Base-by-base conservation (phyloP, 2,888 invertebrate species). In the Conops quadrifasciatus region DNA sequence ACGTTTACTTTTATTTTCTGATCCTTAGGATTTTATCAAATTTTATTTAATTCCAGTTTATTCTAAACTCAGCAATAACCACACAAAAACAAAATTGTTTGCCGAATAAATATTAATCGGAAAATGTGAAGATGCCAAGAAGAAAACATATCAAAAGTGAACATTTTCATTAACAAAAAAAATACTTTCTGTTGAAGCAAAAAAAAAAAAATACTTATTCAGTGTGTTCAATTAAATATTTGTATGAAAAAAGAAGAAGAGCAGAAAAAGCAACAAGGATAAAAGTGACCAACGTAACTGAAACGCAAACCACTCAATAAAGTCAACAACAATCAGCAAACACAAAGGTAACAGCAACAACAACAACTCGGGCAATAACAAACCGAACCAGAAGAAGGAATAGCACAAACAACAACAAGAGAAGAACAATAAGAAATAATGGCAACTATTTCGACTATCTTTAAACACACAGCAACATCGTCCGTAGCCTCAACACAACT, bases 381-480 rank as follows among this genome's bases (percentile, higher is more conserved):
- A n/a, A n/a, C n/a, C n/a, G 43, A 30, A 19, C 24, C 60, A 68
- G 24, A 28, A 56, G 45, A 60, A 68, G 21, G 21, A 56, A 43
- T 19, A 36, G 24, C 36, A 56, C 1, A n/a, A 45, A 45, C 47
- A 11, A 19, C 47, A 36, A 36, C 4, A 9, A 43, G 15, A 56
- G 19, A 43, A 28, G 30, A 28, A 21, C 56, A 64, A 36, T 36
- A 4, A 36, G 9, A 9, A 49, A 60, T n/a, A 58, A 67, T 67
- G 71, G 63, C 77, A 71, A 78, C 75, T 66, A 77, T 77, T 59
- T 75, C 77, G 64, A 76, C 76, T 47, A 75, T 78, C 51, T 75
- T 76, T 19, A 68, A 75, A 73, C 69, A 68, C 73, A 74, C 75
- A 74, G 70, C 74, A 73, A 49, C 73, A 73, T 36, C 73, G 51